Base-by-base conservation (phyloP, 2,797 vertebrate genomes). In the Notoglanidium macrostoma region DNA sequence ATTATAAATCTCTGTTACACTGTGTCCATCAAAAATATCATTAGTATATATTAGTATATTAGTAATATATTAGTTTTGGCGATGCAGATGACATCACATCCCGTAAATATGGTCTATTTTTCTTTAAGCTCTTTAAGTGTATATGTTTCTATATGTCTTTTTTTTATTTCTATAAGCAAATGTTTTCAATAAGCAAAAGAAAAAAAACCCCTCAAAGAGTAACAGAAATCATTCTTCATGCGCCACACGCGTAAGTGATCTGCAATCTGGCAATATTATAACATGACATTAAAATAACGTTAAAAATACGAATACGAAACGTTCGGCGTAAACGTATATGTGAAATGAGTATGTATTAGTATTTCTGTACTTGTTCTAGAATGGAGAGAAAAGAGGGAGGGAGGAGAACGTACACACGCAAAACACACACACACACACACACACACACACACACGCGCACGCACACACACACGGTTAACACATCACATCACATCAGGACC, bases 401-500 rank as follows among this genome's bases (percentile, higher is more conserved):
- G 32, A 61, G 32, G 57, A 46, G 23, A 63, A 23, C 0, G 23
- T 40, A 29, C 51, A 85, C 70, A 76, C 26, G 51, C 57, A 51
- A 26, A 55, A 32, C 32, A 63, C 57, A 76, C 40, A 76, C 70
- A 44, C 51, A 59, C 67, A 84, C 68, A 84, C 73, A 76, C 73
- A 76, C 40, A 76, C 70, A 44, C 51, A 59, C 67, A 84, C 68
- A 84, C 73, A 76, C 73, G 59, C 32, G 59, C 55, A 23, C 35
- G 21, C 55, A 80, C 17, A 57, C 55, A 57, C 29, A 49, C 5
- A 46, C 4, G 76, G 54, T 78, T 57, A 78, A 80, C 77, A 79
- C 49, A 63, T 72, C 72, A 73, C 51, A 35, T 54, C 51, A 79
- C 82, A 79, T 84, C 80, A 70, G 23, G 35, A 76, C 23, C 74